Base-by-base conservation (phyloP, 2,888 invertebrate genomes). In the Synanthedon formicaeformis region DNA sequence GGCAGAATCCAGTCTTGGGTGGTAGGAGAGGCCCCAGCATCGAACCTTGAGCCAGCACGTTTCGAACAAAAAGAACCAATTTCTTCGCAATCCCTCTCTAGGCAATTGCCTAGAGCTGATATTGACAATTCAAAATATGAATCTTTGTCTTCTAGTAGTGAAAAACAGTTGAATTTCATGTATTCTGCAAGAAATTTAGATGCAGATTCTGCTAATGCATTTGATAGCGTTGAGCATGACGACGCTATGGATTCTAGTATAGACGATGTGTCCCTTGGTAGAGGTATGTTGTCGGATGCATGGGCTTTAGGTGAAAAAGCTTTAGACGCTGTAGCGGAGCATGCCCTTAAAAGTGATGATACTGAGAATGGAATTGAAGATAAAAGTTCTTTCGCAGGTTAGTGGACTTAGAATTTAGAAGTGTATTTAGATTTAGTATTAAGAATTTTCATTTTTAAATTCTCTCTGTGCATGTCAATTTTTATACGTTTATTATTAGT, bases 381-480 rank as follows among this genome's bases (percentile, higher is more conserved):
- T 64, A 74, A 75, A 51, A 80, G 78, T 57, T 73, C 81, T n/a
- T 49, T 79, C 52, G 71, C 67, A 84, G 83, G 83, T 78, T 62
- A 78, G 80, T 86, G 45, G 45, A 45, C 45, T 12, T 6, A 41
- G 12, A 10, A n/a, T 41, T 41, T 41, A 41, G 41, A n/a, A n/a
- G 5, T 13, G 12, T n/a, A 41, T 2, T 41, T 12, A 41, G 1
- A n/a, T 41, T 41, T 41, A n/a, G 13, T n/a, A 13, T 45, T 45
- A n/a, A n/a, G 41, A 13, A 13, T 13, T 13, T 41, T 2, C 5
- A 12, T 41, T 12, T 41, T 41, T 13, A 41, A 13, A 8, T 13
- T 13, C 13, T 4, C 12, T 6, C 4, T 6, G n/a, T 13, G 45
- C 45, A 45, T 45, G 13, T 45, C 13, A n/a, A 45, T 45, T 5